phyloP scores from a whole-genome alignment of 2,797 vertebrate species.

The Atherinosoma microstoma region DNA sequence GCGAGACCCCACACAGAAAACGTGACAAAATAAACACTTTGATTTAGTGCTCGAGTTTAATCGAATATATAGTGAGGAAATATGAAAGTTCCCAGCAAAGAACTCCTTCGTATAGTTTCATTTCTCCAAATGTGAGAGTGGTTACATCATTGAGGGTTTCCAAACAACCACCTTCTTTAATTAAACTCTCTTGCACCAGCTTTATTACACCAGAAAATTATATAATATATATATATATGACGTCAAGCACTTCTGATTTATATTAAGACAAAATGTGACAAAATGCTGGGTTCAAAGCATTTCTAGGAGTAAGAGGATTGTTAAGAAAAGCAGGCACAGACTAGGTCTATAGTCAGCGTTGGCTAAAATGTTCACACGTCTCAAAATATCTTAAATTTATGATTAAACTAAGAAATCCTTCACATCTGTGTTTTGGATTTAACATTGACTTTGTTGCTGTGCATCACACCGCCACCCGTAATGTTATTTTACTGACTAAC shows the following conservation, averaged over 20 bases:
- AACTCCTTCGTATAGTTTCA: constrained; percentile 18
- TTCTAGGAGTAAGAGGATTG: not conserved
- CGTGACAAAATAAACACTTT: constrained; percentile 5
- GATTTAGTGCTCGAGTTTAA: constrained; percentile 18
- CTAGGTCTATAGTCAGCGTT: not conserved
- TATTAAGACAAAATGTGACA: not conserved
- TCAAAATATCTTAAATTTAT: not conserved
- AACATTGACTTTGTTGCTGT: not conserved
- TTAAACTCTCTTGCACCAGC: constrained; percentile 33
- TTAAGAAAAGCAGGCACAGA: not conserved
- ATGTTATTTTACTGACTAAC: not conserved
- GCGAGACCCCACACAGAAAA: constrained; percentile 21
- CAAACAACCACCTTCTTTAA: constrained; percentile 50
- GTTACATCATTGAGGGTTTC: constrained; percentile 49
- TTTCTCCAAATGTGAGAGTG: constrained; percentile 31
- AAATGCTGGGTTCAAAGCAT: not conserved
- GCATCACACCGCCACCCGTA: not conserved
- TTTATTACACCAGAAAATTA: constrained; percentile 5
- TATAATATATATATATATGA: not conserved
- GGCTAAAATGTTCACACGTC: not conserved
- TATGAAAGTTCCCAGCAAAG: constrained; percentile 43
- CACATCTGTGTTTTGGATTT: not conserved
- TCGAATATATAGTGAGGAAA: constrained; percentile 30
- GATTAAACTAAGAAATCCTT: not conserved
- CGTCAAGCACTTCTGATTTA: constrained; percentile 1